Conservation (phyloP, 2,888 invertebrate genomes). For the Cheilosia urbana region DNA sequence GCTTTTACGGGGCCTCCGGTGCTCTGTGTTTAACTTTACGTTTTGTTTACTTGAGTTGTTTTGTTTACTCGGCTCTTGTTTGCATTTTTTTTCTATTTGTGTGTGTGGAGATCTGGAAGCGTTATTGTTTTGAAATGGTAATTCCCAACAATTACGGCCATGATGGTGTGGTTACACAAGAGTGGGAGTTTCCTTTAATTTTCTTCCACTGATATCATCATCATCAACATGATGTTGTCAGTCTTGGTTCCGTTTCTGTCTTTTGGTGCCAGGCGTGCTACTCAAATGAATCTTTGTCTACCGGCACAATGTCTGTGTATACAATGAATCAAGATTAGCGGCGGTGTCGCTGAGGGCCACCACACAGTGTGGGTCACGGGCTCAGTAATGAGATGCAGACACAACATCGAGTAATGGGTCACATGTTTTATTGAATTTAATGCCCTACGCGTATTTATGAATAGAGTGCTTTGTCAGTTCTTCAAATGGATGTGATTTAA, state of each 20-base stretch:
- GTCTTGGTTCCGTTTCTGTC: constrained; percentile 27
- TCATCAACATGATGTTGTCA: constrained; percentile 29
- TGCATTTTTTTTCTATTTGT: constrained; percentile 40
- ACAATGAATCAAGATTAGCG: constrained; percentile 50
- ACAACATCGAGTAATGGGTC: constrained; percentile 13
- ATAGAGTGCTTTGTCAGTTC: constrained; percentile 13
- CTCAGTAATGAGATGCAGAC: constrained; percentile 8
- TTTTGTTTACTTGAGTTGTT: constrained; percentile 68
- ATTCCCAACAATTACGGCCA: constrained; percentile 67
- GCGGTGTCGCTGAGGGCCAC: constrained; percentile 10
- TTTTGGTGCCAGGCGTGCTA: neutral
- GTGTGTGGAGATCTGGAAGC: constrained; percentile 25
- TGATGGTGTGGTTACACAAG: constrained; percentile 53
- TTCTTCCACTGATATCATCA: constrained; percentile 51
- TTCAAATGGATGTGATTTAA: neutral
- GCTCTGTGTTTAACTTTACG: constrained; percentile 72
- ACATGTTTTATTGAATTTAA: constrained; percentile 26
- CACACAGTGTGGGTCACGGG: constrained; percentile 44
- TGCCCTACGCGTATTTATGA: constrained; percentile 2
- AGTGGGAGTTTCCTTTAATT: constrained; percentile 47
- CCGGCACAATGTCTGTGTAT: constrained; percentile 29
- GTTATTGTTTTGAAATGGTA: constrained; percentile 71
- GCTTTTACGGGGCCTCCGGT: constrained; percentile 64
- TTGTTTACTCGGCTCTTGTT: constrained; percentile 60
- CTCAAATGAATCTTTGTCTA: constrained; percentile 51